phyloP scores from a whole-genome alignment of 1,140 invertebrate species.

The Vollenhovia emeryi region DNA sequence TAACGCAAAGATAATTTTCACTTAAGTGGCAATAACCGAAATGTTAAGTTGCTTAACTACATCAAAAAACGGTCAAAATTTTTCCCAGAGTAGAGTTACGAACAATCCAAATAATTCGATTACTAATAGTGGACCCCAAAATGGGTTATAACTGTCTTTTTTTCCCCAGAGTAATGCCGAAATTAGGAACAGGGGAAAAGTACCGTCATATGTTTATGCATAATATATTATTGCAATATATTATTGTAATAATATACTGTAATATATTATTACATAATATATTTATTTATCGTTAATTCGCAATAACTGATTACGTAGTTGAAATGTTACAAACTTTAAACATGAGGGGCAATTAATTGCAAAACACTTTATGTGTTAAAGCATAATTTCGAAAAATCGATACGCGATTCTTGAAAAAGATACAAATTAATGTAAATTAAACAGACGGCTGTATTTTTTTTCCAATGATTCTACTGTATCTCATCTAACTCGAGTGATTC shows the following conservation, averaged over 20 bases:
- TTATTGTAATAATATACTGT: background rate
- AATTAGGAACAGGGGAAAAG: background rate
- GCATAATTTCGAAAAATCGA: background rate
- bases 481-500: background rate
- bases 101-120: too few relatives aligned
- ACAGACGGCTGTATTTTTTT: background rate
- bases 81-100: too few relatives aligned
- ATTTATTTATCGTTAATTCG: background rate
- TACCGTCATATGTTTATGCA: background rate
- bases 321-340: background rate
- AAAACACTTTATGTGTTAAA: background rate
- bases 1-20: too few relatives aligned
- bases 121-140: too few relatives aligned
- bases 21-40: too few relatives aligned
- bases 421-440: background rate
- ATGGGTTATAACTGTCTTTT: too few relatives aligned
- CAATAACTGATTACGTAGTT: background rate
- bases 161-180: background rate
- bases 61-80: too few relatives aligned
- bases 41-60: too few relatives aligned
- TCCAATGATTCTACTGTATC: too few relatives aligned
- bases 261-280: background rate
- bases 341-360: too few relatives aligned
- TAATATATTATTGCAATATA: background rate
- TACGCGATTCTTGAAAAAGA: background rate